Conservation (phyloP, 2,888 invertebrate genomes). For the Heliconius sara region DNA sequence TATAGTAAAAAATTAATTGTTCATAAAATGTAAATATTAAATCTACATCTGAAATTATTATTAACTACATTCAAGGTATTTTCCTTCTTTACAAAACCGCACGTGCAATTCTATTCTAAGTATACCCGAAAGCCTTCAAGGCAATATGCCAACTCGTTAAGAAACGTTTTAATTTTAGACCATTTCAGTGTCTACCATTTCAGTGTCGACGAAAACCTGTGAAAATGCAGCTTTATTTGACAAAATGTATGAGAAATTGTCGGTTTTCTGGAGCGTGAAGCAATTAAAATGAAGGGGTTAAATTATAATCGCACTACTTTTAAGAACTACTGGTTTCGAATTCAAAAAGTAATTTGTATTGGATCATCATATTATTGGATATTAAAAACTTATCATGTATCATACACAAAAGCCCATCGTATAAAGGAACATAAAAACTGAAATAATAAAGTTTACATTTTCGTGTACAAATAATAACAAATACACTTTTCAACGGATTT, state of each 20-base stretch:
- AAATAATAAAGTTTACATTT: no score
- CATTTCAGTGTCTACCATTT: constrained; percentile 6
- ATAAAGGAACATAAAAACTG: no score
- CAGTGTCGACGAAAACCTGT: not conserved
- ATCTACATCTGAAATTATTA: not conserved
- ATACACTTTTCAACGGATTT: no score
- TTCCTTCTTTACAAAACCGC: not conserved
- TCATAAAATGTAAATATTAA: not conserved
- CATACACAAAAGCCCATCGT: no score
- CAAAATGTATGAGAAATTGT: constrained; percentile 1
- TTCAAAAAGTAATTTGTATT: no score
- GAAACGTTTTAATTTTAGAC: constrained; percentile 26
- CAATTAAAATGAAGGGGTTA: not conserved
- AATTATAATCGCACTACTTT: not conserved
- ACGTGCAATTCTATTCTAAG: not conserved
- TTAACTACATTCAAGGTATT: not conserved
- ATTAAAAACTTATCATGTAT: no score
- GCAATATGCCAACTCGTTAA: constrained; percentile 39
- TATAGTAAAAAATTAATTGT: no score
- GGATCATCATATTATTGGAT: no score
- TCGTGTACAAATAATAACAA: no score
- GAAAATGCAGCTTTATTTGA: constrained; percentile 6
- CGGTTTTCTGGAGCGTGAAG: not conserved
- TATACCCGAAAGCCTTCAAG: constrained; percentile 17
- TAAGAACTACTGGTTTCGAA: no score